phyloP scores from a whole-genome alignment of 2,797 vertebrate species.

The Coilia nasus region DNA sequence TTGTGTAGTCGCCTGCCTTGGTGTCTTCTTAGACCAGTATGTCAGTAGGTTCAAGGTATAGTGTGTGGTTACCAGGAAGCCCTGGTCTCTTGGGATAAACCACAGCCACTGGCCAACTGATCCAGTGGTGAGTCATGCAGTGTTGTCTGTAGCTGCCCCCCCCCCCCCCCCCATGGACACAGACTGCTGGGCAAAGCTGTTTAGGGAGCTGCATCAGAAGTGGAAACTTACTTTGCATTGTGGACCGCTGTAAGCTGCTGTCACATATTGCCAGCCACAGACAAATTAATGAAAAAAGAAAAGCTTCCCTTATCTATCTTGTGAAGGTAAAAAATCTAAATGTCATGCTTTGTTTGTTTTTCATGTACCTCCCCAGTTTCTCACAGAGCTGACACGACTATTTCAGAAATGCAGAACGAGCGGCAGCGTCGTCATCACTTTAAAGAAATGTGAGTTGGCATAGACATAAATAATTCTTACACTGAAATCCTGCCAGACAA shows the following conservation, averaged over 20 bases:
- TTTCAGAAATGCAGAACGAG: constrained; percentile 92
- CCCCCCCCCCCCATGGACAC: background rate
- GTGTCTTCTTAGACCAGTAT: background rate
- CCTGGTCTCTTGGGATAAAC: background rate
- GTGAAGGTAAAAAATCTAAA: background rate
- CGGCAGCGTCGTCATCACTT: constrained; percentile 91
- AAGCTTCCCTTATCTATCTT: background rate
- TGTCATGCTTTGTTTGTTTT: background rate
- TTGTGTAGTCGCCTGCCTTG: no score
- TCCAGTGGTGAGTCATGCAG: background rate
- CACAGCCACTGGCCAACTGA: background rate
- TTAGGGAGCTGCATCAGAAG: no score
- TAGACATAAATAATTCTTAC: background rate
- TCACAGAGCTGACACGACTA: constrained; percentile 92
- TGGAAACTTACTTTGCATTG: no score
- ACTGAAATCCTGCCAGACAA: background rate
- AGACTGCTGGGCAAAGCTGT: background rate
- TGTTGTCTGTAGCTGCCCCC: background rate
- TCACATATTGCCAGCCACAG: no score
- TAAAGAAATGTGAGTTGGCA: constrained; percentile 89
- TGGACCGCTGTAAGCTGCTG: no score
- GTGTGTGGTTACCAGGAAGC: background rate
- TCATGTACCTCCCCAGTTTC: constrained; percentile 75
- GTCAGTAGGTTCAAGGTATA: background rate
- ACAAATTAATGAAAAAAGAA: no score